Conservation (phyloP, 2,797 vertebrate species). For the Coracias cyanogaster region DNA sequence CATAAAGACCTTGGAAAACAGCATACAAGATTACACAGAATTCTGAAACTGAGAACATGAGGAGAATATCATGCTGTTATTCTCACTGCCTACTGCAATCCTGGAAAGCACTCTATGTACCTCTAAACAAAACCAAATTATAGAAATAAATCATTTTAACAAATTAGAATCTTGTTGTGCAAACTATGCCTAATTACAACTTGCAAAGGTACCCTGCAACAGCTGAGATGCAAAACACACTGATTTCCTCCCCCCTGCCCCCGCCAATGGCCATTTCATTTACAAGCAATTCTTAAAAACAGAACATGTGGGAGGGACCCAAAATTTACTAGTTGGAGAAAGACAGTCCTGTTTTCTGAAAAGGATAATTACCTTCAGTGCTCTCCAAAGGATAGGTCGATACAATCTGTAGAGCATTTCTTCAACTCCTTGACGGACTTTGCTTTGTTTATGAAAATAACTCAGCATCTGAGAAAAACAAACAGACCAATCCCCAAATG, state of each 20-base stretch:
- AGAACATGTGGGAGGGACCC: neutral
- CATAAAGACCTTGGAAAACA: neutral
- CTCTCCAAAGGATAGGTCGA: constrained; percentile 93
- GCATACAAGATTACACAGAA: neutral
- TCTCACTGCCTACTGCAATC: neutral
- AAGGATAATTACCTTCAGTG: constrained; percentile 83
- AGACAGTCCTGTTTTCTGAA: neutral
- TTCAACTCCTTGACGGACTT: constrained; percentile 86
- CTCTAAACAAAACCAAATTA: neutral
- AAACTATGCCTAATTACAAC: neutral
- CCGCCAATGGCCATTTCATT: neutral
- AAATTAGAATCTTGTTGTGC: neutral
- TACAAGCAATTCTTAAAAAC: neutral
- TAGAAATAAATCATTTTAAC: neutral
- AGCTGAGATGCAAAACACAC: neutral
- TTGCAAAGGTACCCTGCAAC: neutral
- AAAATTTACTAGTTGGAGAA: neutral
- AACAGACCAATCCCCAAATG: neutral
- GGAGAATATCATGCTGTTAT: neutral
- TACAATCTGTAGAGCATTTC: constrained; percentile 92
- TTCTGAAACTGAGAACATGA: neutral
- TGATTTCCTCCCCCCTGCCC: neutral
- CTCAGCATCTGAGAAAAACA: constrained; percentile 83
- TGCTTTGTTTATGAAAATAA: constrained; percentile 92
- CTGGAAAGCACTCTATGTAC: neutral